Evolutionary conservation across 2,888 invertebrate species (phyloP), one percentile per base, ranked within the genome.

Genomic region (Platerodrilus igneus): DNA sequence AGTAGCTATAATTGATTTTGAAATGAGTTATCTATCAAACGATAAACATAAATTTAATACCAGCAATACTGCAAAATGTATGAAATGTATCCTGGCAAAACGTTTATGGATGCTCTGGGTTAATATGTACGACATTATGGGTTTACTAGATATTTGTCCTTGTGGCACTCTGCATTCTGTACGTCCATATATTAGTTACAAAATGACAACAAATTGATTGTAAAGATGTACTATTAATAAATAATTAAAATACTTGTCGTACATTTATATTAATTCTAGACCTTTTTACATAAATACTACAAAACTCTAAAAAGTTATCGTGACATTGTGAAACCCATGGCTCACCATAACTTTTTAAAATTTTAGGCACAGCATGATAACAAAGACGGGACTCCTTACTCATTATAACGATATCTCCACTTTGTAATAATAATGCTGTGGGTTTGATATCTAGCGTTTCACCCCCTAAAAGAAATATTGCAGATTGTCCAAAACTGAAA

Each of bases 361-460:
- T 86, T 67, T 81, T 83, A 2, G 97, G 97, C 1, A 99, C 86
- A 2, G 91, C 96, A 68, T 99, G 99, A 67, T 92, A 96, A 51
- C 85, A 84, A 2, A 91, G 71, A 36, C 97, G 75, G 1, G 91
- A 83, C 52, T 78, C 75, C 44, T 82, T 83, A 2, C 87, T 83
- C 97, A 99, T 96, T 0, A 97, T 69, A 18, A 93, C 69, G 35
- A 96, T 75, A 68, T 99, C 97, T 0, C 97, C 97, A 68, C 90
- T 91, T 39, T 79, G 74, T 2, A 99, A 69, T 55, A 82, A 77
- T 33, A 99, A 59, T 1, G 88, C 79, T 10, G 75, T 70, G 2
- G 87, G 83, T 57, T 77, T 70, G 30, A 77, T 75, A 19, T 80
- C 77, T 55, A 81, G 80, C 0, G 78, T 78, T 51, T 64, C 63